phyloP scores from a whole-genome alignment of 2,888 invertebrate genomes.

The Dendrolimus pini region DNA sequence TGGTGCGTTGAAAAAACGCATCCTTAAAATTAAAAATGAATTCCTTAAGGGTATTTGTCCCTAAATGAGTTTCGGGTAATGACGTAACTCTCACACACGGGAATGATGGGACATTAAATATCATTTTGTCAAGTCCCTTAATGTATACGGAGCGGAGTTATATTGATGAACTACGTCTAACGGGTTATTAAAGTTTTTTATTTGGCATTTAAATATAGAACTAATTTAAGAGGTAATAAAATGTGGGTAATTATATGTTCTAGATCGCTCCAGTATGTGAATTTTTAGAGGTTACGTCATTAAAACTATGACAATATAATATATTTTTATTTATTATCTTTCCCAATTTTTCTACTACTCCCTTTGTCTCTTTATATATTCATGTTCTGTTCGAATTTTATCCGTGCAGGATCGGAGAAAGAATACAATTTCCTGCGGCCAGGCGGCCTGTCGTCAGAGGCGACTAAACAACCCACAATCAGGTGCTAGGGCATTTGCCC shows the following conservation, averaged over 20 bases:
- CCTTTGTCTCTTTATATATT: too few species aligned
- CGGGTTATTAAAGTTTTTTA: background rate
- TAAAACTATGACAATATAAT: too few species aligned
- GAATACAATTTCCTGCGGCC: too few species aligned
- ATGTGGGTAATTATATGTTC: too few species aligned
- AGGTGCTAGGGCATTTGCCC: too few species aligned
- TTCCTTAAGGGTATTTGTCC: slow-evolving; percentile 47
- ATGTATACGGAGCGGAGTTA: slow-evolving; percentile 52
- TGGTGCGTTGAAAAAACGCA: slow-evolving; percentile 58
- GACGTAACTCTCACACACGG: slow-evolving; percentile 52
- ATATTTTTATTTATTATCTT: too few species aligned
- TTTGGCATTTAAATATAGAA: slow-evolving; percentile 1
- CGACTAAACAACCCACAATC: too few species aligned
- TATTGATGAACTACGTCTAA: slow-evolving; percentile 40
- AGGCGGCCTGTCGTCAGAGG: too few species aligned
- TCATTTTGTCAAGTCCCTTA: slow-evolving; percentile 66
- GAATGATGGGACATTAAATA: slow-evolving; percentile 59
- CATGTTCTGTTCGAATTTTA: too few species aligned
- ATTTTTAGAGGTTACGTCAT: too few species aligned
- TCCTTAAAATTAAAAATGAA: slow-evolving; percentile 61
- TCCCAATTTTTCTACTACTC: too few species aligned
- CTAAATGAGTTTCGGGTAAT: slow-evolving; percentile 62
- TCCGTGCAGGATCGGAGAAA: too few species aligned
- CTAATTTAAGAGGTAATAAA: background rate
- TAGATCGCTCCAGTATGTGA: slow-evolving; percentile 7